Evolutionary conservation across 1,140 invertebrate species (phyloP), one percentile per base, ranked within the genome.

Genomic region (Zaprionus gabonicus): DNA sequence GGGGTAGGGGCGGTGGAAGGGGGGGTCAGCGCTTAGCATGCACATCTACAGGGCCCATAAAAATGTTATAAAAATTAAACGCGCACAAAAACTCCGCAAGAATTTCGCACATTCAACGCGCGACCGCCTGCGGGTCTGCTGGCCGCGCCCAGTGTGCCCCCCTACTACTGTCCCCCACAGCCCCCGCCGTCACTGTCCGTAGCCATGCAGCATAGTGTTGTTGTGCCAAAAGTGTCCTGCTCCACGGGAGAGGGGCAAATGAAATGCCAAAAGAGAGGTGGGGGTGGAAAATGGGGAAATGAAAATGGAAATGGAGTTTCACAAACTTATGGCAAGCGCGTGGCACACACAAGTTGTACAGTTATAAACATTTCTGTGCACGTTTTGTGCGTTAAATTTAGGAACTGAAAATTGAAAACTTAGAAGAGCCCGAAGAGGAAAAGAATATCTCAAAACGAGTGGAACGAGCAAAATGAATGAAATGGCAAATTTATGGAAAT

Each of bases 31-130:
- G 63, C 62, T 76, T 76, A 72, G 63, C 75, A 77, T 73, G 75
- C 75, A 77, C 64, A 77, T 60, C 70, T 58, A 73, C 44, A 73
- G 71, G 27, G 74, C 67, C 73, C 84, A 87, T 87, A 88, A 88
- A 87, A 88, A 83, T 88, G 83, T 88, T 87, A 87, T 87, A 83
- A 87, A 86, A 83, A 88, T 86, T 87, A 83, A 86, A 81, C 59
- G 57, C 83, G 76, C 74, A 84, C 69, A 68, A 75, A 68, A 49
- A 67, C 53, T 69, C 71, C 44, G 65, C 58, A 71, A 70, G 76
- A 84, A 80, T 82, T 82, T 84, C 81, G 81, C 81, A 80, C 81
- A 84, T 84, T 74, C 44, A 62, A 56, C 38, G 55, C 55, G 23
- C 34, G 57, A 59, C 58, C 27, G 49, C 49, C 36, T 41, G 68